A percentile compares a stretch with the other conserved stretches of the same genome.
These are phyloP conservation scores for Ennomos fuscantarius DNA, from an alignment of 2,888 invertebrate species.

Conservation along the genomic window DNA sequence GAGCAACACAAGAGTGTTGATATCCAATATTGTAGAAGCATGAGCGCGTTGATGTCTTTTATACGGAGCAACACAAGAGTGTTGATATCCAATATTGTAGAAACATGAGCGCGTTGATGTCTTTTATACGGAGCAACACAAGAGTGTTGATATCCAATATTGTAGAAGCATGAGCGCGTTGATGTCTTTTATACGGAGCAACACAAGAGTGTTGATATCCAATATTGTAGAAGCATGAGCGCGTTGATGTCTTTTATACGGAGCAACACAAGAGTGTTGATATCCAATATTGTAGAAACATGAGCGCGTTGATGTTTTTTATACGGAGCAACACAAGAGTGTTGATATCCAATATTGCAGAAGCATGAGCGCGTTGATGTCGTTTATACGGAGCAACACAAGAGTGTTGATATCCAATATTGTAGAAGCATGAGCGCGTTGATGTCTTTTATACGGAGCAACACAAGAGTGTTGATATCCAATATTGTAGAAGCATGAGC, in stretches of 20 bases:
- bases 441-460: slow-evolving; percentile 2
- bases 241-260: slow-evolving; percentile 3
- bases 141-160: slow-evolving; percentile 1
- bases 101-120: slow-evolving; percentile 1
- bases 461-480: slow-evolving; percentile 11
- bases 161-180: not conserved
- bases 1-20: slow-evolving; percentile 1
- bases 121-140: not conserved
- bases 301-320: slow-evolving; percentile 10
- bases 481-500: not conserved
- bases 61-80: not conserved
- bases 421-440: not conserved
- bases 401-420: not conserved
- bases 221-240: not conserved
- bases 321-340: not conserved
- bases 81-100: not conserved
- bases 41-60: slow-evolving; percentile 6
- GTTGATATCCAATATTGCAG: slow-evolving; percentile 8
- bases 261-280: slow-evolving; percentile 4
- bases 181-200: slow-evolving; percentile 4
- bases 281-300: slow-evolving; percentile 6
- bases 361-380: slow-evolving; percentile 3
- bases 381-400: not conserved
- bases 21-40: too few relatives aligned
- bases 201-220: slow-evolving; percentile 4